These are phyloP conservation scores for Tribolium freemani DNA, from an alignment of 2,888 invertebrate genomes.

Conservation along the genomic window DNA sequence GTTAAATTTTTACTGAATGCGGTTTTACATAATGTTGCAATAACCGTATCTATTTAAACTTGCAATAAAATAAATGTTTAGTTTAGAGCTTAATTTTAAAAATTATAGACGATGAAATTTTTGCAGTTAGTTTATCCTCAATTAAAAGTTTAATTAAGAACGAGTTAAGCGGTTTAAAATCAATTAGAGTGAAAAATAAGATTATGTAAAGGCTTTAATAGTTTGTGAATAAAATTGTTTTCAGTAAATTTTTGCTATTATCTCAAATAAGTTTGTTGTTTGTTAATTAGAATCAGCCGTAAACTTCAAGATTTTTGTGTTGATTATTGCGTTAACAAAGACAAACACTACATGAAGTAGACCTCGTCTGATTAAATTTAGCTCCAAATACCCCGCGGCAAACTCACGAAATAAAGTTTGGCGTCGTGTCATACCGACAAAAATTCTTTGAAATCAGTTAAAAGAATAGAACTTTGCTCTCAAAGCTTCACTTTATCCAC, in stretches of 20 bases:
- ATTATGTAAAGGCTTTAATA: neutral
- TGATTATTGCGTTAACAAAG: slow-evolving; percentile 32
- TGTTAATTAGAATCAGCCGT: slow-evolving; percentile 6
- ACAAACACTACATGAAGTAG: slow-evolving; percentile 27
- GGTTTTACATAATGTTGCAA: no score
- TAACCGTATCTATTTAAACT: no score
- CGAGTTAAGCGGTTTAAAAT: slow-evolving; percentile 10
- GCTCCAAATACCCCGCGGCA: slow-evolving; percentile 5
- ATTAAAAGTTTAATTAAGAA: slow-evolving; percentile 15
- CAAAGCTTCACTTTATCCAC: slow-evolving; percentile 41
- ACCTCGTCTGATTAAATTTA: neutral
- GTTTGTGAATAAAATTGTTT: neutral
- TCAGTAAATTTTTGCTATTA: neutral
- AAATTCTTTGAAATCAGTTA: slow-evolving; percentile 44
- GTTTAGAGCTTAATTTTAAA: no score
- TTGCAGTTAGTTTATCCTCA: neutral
- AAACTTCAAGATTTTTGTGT: neutral
- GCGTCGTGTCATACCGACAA: slow-evolving; percentile 44
- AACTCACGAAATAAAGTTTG: slow-evolving; percentile 39
- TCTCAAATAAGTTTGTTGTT: slow-evolving; percentile 3
- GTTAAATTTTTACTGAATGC: neutral
- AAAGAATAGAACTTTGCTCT: slow-evolving; percentile 49
- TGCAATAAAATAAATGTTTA: no score
- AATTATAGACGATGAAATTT: neutral
- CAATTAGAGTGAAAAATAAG: neutral